Conservation (phyloP, 30 jellyfish, hydroid and myxozoan species). For the Aurelia sp. region DNA sequence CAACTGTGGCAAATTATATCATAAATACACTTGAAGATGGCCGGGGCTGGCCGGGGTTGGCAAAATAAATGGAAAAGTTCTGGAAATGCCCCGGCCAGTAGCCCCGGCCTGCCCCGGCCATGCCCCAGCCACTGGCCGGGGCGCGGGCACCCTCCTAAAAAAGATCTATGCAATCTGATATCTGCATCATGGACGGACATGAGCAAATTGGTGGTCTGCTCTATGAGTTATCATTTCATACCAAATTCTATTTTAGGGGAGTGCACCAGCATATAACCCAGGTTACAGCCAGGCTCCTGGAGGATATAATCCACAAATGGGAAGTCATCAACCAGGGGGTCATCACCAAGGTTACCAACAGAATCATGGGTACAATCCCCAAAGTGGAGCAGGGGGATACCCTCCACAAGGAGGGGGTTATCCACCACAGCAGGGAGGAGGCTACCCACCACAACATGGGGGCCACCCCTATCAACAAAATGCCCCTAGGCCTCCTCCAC, state of each 20-base stretch:
- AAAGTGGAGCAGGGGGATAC: conserved; percentile 59
- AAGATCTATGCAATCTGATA: too few species aligned
- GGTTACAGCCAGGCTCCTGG: conserved; percentile 46
- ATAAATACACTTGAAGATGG: too few species aligned
- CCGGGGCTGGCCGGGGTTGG: too few species aligned
- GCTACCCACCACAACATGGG: conserved; percentile 72
- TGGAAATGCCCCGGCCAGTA: too few species aligned
- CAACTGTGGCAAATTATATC: too few species aligned
- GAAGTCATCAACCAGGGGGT: neutral
- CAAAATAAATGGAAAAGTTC: too few species aligned
- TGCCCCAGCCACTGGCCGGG: too few species aligned
- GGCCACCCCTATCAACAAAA: conserved; percentile 40
- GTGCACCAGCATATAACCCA: conserved; percentile 5
- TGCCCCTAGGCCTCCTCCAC: conserved; percentile 83
- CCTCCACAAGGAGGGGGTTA: conserved; percentile 67
- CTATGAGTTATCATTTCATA: neutral
- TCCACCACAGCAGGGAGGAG: conserved; percentile 62
- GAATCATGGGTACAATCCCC: conserved; percentile 56
- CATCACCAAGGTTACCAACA: conserved; percentile 29
- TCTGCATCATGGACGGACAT: too few species aligned
- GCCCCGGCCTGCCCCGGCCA: too few species aligned
- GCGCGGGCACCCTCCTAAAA: too few species aligned
- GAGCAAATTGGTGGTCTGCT: too few species aligned
- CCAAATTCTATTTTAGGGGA: neutral
- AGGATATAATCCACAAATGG: conserved; percentile 40